phyloP scores from a whole-genome alignment of 2,113 vertebrate species.

The Misgurnus mizolepis region DNA sequence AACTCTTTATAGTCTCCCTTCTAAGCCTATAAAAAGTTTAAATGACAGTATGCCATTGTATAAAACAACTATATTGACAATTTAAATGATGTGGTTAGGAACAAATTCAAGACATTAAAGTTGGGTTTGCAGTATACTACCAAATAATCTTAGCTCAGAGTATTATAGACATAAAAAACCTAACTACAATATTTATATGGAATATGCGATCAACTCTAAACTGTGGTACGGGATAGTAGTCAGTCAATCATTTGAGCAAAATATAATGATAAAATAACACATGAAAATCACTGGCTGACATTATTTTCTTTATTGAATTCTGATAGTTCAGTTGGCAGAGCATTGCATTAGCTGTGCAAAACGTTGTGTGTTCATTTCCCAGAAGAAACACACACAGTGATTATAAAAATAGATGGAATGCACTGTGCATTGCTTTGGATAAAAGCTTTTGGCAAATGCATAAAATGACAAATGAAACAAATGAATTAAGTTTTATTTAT shows the following conservation, averaged over 20 bases:
- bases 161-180: neutral
- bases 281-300: no score
- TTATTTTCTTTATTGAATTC: no score
- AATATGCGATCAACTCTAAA: neutral
- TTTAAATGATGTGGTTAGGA: slow-evolving; percentile 30
- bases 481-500: no score
- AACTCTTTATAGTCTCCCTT: slow-evolving; percentile 56
- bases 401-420: no score
- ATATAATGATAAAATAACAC: neutral
- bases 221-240: neutral
- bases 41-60: slow-evolving; percentile 45
- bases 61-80: neutral
- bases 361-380: no score
- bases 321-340: no score
- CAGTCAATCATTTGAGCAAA: neutral
- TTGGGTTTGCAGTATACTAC: neutral
- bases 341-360: no score
- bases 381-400: no score
- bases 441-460: no score
- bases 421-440: no score
- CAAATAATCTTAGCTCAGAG: neutral
- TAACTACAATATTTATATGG: neutral
- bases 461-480: no score
- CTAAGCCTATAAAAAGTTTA: slow-evolving; percentile 57
- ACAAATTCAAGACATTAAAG: slow-evolving; percentile 41